A percentile compares a stretch with the other conserved stretches of the same genome.
phyloP scores from a whole-genome alignment of 1,140 invertebrate species.

The Eurytemora carolleeae region DNA sequence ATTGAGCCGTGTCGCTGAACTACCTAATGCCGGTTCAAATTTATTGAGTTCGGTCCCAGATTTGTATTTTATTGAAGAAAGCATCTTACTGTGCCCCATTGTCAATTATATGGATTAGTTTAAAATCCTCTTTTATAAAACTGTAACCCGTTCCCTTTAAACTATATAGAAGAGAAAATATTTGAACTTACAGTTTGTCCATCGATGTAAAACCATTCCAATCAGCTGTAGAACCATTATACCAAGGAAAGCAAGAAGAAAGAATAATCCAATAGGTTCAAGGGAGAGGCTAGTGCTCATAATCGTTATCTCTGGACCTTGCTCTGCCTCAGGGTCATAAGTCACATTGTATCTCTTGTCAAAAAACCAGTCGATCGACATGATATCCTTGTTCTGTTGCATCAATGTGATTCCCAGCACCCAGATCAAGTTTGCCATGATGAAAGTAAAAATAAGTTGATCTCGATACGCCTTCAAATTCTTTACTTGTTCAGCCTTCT shows the following conservation, averaged over 20 bases:
- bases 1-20: no score
- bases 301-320: constrained; percentile 7
- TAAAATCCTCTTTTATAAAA: no score
- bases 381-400: constrained; percentile 25
- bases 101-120: no score
- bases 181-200: neutral
- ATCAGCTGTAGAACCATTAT: constrained; percentile 28
- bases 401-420: constrained; percentile 30
- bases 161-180: no score
- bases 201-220: constrained; percentile 30
- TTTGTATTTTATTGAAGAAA: no score
- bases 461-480: constrained; percentile 29
- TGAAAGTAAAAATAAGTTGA: constrained; percentile 29
- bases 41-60: no score
- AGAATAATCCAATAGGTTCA: constrained; percentile 30
- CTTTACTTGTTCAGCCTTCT: constrained; percentile 17
- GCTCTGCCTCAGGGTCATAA: constrained; percentile 17
- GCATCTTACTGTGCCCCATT: no score
- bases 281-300: constrained; percentile 19
- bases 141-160: no score
- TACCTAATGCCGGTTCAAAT: no score
- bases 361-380: constrained; percentile 27
- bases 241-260: constrained; percentile 29
- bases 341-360: constrained; percentile 26
- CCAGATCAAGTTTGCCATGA: constrained; percentile 32